These are phyloP conservation scores for Synanceia verrucosa DNA, from an alignment of 2,797 vertebrate genomes.

Conservation along the genomic window DNA sequence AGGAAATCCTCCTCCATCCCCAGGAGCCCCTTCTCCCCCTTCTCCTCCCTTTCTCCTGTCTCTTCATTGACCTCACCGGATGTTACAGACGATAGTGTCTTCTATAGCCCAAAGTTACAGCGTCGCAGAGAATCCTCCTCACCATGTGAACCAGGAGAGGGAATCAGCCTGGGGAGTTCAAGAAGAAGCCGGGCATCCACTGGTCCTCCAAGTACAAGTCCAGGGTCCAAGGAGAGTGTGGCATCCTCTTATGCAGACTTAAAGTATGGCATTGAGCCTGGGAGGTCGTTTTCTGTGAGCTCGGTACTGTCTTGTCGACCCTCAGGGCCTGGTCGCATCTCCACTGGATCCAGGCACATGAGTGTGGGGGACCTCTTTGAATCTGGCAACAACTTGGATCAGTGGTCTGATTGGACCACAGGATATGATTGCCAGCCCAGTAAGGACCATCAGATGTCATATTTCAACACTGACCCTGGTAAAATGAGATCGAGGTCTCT, in stretches of 20 bases:
- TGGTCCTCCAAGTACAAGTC: constrained; percentile 53
- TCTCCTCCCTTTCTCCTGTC: constrained; percentile 67
- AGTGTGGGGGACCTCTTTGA: constrained; percentile 76
- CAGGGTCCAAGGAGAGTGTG: constrained; percentile 34
- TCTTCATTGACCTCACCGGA: constrained; percentile 63
- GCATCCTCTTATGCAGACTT: constrained; percentile 77
- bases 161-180: constrained; percentile 41
- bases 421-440: neutral
- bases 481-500: constrained; percentile 73
- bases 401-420: constrained; percentile 32
- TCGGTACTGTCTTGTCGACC: constrained; percentile 79
- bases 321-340: constrained; percentile 81
- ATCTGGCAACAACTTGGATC: constrained; percentile 37
- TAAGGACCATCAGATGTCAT: neutral
- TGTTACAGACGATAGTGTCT: constrained; percentile 74
- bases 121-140: constrained; percentile 61
- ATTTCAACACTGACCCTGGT: constrained; percentile 37
- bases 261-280: constrained; percentile 81
- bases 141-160: constrained; percentile 60
- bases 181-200: constrained; percentile 63
- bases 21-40: constrained; percentile 71
- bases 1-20: constrained; percentile 62
- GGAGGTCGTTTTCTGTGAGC: constrained; percentile 80
- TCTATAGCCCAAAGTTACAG: constrained; percentile 76
- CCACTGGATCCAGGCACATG: constrained; percentile 76